A percentile compares a stretch with the other conserved stretches of the same genome.
Evolutionary conservation across 2,888 invertebrate species (phyloP).

Genomic region (Ectemnius cavifrons): DNA sequence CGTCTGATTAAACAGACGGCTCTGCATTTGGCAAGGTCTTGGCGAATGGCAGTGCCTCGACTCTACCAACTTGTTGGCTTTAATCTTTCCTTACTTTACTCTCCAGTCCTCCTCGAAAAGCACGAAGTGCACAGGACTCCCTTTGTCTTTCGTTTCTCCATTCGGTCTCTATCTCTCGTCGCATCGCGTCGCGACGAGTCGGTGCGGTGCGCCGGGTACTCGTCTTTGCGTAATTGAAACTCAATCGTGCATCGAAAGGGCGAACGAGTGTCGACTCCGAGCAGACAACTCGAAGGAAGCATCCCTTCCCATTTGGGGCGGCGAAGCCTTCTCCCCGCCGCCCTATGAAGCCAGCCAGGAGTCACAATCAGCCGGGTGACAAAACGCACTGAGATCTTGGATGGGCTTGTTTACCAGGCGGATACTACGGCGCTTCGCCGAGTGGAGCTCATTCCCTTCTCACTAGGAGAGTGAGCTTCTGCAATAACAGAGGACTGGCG

Average conservation of each 20-base stretch:
- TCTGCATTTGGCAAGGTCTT: constrained; percentile 60
- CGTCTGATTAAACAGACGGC: constrained; percentile 57
- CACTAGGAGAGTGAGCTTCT: constrained; percentile 14
- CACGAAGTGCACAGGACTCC: not conserved
- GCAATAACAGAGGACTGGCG: constrained; percentile 32
- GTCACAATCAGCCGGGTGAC: no score
- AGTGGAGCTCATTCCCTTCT: no score
- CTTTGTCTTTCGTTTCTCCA: not conserved
- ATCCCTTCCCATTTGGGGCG: no score
- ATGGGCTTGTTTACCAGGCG: no score
- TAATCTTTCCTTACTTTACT: constrained; percentile 15
- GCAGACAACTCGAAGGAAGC: no score
- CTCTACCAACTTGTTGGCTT: constrained; percentile 56
- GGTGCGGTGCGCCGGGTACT: not conserved
- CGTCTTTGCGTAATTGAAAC: constrained; percentile 20
- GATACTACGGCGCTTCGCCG: no score
- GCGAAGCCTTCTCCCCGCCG: no score
- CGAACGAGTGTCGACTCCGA: no score
- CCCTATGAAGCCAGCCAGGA: no score
- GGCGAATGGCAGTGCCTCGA: constrained; percentile 44
- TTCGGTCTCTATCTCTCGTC: constrained; percentile 6
- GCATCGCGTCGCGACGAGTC: not conserved
- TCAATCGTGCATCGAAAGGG: constrained; percentile 4
- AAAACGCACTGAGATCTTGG: no score
- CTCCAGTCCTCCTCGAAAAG: constrained; percentile 5